Evolutionary conservation across 2,113 vertebrate species (phyloP), one percentile per base, ranked within the genome.

Genomic region (Cheirogaleus medius): DNA sequence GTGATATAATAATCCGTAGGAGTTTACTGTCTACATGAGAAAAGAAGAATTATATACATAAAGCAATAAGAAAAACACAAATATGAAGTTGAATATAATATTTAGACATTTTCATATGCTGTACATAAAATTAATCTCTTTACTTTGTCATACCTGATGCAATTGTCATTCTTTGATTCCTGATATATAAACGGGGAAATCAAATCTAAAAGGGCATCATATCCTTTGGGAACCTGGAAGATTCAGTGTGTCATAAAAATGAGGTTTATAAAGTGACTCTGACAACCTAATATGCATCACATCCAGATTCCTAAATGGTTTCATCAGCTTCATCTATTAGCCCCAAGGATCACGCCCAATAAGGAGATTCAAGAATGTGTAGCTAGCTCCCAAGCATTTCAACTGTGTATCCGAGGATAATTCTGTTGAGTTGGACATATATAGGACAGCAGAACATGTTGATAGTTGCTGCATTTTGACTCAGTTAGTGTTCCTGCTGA

Each of bases 241-340:
- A 83, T 85, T 96, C 89, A 63, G 18, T 94, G 34, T 92, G 71
- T 93, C 96, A 91, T 97, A 95, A 96, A 96, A 95, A 83, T 84
- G 18, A 91, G 20, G 37, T 91, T 83, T 91, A 7, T 95, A 93
- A 94, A 95, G 14, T 91, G 21, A 74, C 47, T 92, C 68, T 90
- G 29, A 87, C n/a, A 93, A 81, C 89, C 81, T 60, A 84, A 34
- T 39, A 47, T 44, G 11, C 17, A 63, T 87, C 71, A 66, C 39
- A 73, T 77, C 25, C 80, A 85, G 54, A 89, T 82, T 87, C 85
- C 73, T 86, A 69, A 76, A 44, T 71, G 78, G 37, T 87, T 88
- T 95, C 25, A 23, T 90, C 71, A 77, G 64, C 52, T n/a, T 92
- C 25, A 32, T 73, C 80, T 49, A 0, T 92, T 8, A 54, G 11